Evolutionary conservation across 2,113 vertebrate species (phyloP), one percentile per base, ranked within the genome.

Genomic region (Agapornis roseicollis): DNA sequence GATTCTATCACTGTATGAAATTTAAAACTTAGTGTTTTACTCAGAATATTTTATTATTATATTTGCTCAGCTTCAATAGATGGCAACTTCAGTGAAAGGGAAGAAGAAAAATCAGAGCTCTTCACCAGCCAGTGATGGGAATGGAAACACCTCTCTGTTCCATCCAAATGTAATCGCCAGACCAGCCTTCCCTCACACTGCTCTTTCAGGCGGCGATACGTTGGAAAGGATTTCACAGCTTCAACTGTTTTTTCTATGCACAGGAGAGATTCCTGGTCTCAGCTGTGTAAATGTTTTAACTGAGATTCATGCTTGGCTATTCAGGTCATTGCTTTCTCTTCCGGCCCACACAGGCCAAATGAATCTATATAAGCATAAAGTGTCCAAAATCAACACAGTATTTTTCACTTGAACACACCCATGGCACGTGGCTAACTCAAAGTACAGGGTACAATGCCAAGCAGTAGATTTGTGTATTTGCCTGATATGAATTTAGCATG

Each of bases 211-310:
- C 85, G 85, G 73, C 0, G 0, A 73, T 74, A 27, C 2, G 14
- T 49, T 96, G 85, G 88, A 92, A 90, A 93, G 77, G 58, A 60
- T 77, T 93, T 96, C 71, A 95, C 55, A 90, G 85, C 68, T 92
- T 83, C 77, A 63, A 73, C 90, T 94, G 82, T 94, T 96, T 92
- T 94, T 88, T 52, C 85, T 90, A 35, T 88, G 85, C 83, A 64
- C 93, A 93, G 93, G 83, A 97, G 86, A 94, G 94, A 92, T 96
- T 95, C 79, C 80, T 97, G 69, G 31, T 94, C 80, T 97, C 96
- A 97, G 96, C 97, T 97, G 96, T 97, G 94, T 97, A 96, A 97
- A 97, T 95, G 96, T 97, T 97, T 96, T 96, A 97, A 97, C 88
- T 96, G 95, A 94, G 95, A 96, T 93, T 95, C 86, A 33, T 96